These are phyloP conservation scores for Drosophila pachea DNA, from an alignment of 1,140 invertebrate genomes.

Conservation along the genomic window DNA sequence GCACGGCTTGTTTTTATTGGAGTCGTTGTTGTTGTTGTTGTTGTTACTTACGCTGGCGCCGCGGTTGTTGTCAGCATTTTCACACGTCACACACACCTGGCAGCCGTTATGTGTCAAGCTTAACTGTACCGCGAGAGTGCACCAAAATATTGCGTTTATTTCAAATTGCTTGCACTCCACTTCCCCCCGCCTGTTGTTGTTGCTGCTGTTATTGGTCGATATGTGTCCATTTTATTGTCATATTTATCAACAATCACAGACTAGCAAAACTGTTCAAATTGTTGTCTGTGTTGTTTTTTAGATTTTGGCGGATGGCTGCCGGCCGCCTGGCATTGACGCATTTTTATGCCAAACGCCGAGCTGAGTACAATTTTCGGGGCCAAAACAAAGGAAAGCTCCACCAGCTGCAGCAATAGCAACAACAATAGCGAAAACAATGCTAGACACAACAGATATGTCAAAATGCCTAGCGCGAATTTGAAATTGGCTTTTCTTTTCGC, in stretches of 20 bases:
- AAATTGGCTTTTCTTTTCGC: slow-evolving; percentile 52
- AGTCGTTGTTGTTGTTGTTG: slow-evolving; percentile 16
- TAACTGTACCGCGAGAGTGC: slow-evolving; percentile 29
- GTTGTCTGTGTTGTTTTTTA: neutral
- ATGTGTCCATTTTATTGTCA: slow-evolving; percentile 72
- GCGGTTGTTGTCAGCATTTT: no score
- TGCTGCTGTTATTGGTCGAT: slow-evolving; percentile 29
- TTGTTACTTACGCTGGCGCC: no score
- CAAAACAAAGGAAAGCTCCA: slow-evolving; percentile 33
- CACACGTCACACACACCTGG: slow-evolving; percentile 28
- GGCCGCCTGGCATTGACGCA: slow-evolving; percentile 46
- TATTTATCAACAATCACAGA: slow-evolving; percentile 66
- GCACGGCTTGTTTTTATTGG: slow-evolving; percentile 17
- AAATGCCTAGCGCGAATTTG: slow-evolving; percentile 37
- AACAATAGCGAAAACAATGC: slow-evolving; percentile 6
- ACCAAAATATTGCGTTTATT: slow-evolving; percentile 49
- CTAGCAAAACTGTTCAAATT: slow-evolving; percentile 36
- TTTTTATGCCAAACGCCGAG: slow-evolving; percentile 18
- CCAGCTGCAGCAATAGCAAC: slow-evolving; percentile 6
- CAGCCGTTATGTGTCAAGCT: slow-evolving; percentile 27
- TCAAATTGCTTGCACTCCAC: slow-evolving; percentile 34
- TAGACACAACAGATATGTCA: slow-evolving; percentile 52
- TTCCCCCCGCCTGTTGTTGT: neutral
- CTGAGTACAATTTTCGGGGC: slow-evolving; percentile 2
- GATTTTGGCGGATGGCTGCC: slow-evolving; percentile 12